Base-by-base conservation (phyloP, 2,888 invertebrate genomes). In the Diabrotica balteata region DNA sequence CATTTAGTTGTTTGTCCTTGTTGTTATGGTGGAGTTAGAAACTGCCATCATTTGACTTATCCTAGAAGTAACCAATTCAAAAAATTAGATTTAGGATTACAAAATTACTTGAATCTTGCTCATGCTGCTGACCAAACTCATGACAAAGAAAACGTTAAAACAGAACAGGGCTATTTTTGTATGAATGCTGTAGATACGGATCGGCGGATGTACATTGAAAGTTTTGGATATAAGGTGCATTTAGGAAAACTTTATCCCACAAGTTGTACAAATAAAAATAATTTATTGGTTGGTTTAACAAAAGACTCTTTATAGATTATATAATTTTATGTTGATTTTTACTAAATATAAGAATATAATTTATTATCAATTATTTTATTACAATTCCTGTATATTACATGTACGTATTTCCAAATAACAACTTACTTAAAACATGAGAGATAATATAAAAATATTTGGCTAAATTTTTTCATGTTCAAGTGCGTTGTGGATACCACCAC, bases 41-140 rank as follows among this genome's bases (percentile, higher is more conserved):
- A 91, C 70, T 95, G 94, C 77, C 91, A 94, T 75, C 89, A 91
- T 74, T 85, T 97, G 57, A 85, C 86, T 0, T 97, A 96, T 84
- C 97, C 97, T 0, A 86, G 94, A 72, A 97, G 96, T 82, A 79
- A 81, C n/a, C 81, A 81, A 51, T 91, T 91, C 76, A 85, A 83
- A 42, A 74, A 80, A 51, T 63, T 72, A 43, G 71, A 71, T 10
- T 52, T 74, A 17, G 66, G 74, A 32, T 71, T 76, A 54, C 73
- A 72, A 54, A 71, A 71, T 57, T 96, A 93, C 83, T 85, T 95
- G 70, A 89, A 90, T 69, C 87, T 97, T 67, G 93, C 95, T 1
- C 97, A 97, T 84, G 91, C 94, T 7, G 95, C 97, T 0, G 97
- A 97, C 84, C 96, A 97, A 84, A 95, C 95, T 0, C 95, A 96